Conservation (phyloP, 2,797 vertebrate genomes). For the Bradypodion pumilum region DNA sequence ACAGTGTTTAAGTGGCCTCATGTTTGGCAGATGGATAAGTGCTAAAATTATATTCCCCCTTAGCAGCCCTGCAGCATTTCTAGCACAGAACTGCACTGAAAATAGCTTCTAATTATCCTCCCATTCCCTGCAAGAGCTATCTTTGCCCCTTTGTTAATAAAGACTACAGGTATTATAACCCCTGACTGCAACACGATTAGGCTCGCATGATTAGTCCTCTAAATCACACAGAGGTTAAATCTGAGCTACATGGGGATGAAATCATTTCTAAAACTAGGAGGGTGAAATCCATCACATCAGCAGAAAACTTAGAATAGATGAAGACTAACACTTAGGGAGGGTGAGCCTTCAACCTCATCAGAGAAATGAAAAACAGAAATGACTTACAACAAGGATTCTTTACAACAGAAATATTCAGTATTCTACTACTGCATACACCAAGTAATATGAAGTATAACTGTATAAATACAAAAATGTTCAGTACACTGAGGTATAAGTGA, state of each 20-base stretch:
- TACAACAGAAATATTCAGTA: too few species aligned
- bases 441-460: too few species aligned
- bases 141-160: neutral
- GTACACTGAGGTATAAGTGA: too few species aligned
- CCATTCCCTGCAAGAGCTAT: neutral
- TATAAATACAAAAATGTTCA: too few species aligned
- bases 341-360: too few species aligned
- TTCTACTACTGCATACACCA: too few species aligned
- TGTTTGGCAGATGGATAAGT: neutral
- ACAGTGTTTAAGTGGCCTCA: neutral
- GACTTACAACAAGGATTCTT: too few species aligned
- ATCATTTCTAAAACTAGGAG: neutral
- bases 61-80: neutral
- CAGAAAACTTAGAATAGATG: neutral
- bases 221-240: neutral
- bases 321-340: neutral
- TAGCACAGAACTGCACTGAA: neutral
- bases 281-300: neutral
- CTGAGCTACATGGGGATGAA: neutral
- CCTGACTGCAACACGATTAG: neutral
- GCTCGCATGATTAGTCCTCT: neutral
- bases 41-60: neutral
- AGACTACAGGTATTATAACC: neutral
- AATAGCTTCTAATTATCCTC: neutral
- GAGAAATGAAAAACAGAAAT: too few species aligned